Percentiles rank a stretch among this genome's conserved stretches.
Evolutionary conservation across 2,797 vertebrate genomes (phyloP).

Genomic region (Characodon lateralis): DNA sequence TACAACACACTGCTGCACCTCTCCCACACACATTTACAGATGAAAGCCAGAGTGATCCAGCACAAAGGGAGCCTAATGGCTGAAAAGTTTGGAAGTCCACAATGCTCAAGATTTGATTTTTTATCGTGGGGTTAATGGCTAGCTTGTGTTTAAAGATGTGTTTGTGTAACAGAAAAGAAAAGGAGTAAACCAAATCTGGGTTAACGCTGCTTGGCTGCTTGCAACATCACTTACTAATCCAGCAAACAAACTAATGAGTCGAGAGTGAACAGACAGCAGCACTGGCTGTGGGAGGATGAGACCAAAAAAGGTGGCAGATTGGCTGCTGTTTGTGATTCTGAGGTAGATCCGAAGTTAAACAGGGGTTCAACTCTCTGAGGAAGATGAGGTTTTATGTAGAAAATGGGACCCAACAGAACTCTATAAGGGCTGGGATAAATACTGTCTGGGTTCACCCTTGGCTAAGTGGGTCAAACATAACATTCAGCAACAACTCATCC

Average conservation of each 20-base stretch:
- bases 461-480: slow-evolving; percentile 69
- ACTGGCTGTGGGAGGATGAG: slow-evolving; percentile 1
- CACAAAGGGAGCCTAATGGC: not conserved
- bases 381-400: slow-evolving; percentile 70
- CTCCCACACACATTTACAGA: slow-evolving; percentile 38
- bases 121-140: not conserved
- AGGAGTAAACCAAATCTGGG: slow-evolving; percentile 9
- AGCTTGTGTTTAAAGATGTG: not conserved
- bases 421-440: slow-evolving; percentile 63
- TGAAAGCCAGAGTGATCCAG: slow-evolving; percentile 28
- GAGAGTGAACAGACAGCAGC: slow-evolving; percentile 31
- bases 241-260: slow-evolving; percentile 41
- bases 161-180: not conserved
- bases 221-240: slow-evolving; percentile 32
- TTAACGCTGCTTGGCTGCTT: slow-evolving; percentile 9
- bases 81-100: not conserved
- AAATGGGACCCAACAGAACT: slow-evolving; percentile 58
- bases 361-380: slow-evolving; percentile 46
- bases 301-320: slow-evolving; percentile 49
- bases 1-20: slow-evolving; percentile 48
- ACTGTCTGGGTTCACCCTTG: slow-evolving; percentile 71
- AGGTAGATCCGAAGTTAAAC: slow-evolving; percentile 39
- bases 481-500: slow-evolving; percentile 71
- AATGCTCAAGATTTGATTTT: not conserved
- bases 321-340: slow-evolving; percentile 49